Evolutionary conservation across 1,140 invertebrate species (phyloP).

Genomic region (Chelonus insularis): DNA sequence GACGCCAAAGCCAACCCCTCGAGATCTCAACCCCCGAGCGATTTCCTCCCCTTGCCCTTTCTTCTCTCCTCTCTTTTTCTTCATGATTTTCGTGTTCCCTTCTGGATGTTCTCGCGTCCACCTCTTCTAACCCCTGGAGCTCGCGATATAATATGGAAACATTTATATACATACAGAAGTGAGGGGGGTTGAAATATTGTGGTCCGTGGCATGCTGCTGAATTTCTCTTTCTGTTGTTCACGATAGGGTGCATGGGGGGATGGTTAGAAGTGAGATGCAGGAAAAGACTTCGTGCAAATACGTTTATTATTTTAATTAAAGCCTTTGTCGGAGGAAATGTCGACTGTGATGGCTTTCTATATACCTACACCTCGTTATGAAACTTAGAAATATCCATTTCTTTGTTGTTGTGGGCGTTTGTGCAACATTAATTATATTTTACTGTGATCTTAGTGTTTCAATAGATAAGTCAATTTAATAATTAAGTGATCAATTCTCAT

Average conservation of each 20-base stretch:
- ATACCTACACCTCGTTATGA: not conserved
- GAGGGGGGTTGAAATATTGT: slow-evolving; percentile 39
- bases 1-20: slow-evolving; percentile 51
- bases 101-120: not conserved
- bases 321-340: slow-evolving; percentile 33
- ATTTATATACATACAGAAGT: slow-evolving; percentile 42
- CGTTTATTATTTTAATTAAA: slow-evolving; percentile 51
- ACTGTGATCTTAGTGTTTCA: no score
- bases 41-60: slow-evolving; percentile 25
- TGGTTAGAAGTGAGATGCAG: no score
- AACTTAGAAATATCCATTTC: no score
- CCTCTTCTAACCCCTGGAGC: slow-evolving; percentile 21
- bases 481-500: no score
- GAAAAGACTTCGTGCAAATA: slow-evolving; percentile 30
- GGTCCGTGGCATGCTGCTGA: slow-evolving; percentile 21
- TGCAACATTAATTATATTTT: no score
- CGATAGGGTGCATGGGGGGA: no score
- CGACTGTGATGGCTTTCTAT: not conserved
- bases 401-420: no score
- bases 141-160: slow-evolving; percentile 47
- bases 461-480: no score
- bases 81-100: slow-evolving; percentile 13
- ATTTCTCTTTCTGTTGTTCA: slow-evolving; percentile 17
- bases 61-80: slow-evolving; percentile 18
- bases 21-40: slow-evolving; percentile 39